Conservation (phyloP, 2,797 vertebrate genomes). For the Taenioides sp. region DNA sequence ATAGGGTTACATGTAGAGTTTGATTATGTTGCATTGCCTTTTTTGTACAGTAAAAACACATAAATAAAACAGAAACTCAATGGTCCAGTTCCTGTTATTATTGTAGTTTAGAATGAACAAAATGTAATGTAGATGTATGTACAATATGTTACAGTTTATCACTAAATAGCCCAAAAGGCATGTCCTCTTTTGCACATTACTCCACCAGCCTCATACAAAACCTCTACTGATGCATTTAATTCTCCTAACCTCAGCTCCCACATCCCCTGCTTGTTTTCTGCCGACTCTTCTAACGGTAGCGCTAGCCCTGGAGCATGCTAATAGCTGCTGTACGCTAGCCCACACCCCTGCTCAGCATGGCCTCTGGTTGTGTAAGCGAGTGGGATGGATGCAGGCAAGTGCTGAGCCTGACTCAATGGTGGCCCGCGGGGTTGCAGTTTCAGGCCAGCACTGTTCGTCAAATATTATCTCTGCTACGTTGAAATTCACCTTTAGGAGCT, state of each 20-base stretch:
- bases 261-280: slow-evolving; percentile 11
- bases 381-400: slow-evolving; percentile 63
- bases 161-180: neutral
- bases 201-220: neutral
- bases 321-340: slow-evolving; percentile 47
- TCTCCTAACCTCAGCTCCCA: neutral
- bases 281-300: slow-evolving; percentile 32
- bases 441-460: slow-evolving; percentile 60
- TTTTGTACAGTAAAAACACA: no score
- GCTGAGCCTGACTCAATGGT: slow-evolving; percentile 65
- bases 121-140: no score
- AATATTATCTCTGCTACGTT: slow-evolving; percentile 70
- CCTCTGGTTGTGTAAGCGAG: slow-evolving; percentile 71
- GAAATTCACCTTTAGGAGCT: slow-evolving; percentile 44
- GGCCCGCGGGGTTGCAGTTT: slow-evolving; percentile 62
- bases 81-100: no score
- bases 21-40: no score
- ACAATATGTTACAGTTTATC: no score
- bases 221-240: neutral
- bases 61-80: no score
- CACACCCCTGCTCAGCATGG: slow-evolving; percentile 69
- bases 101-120: no score
- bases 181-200: neutral
- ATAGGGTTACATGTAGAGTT: no score
- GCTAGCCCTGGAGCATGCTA: slow-evolving; percentile 56